Conservation (phyloP, 2,888 invertebrate genomes). For the Physocephala rufipes region DNA sequence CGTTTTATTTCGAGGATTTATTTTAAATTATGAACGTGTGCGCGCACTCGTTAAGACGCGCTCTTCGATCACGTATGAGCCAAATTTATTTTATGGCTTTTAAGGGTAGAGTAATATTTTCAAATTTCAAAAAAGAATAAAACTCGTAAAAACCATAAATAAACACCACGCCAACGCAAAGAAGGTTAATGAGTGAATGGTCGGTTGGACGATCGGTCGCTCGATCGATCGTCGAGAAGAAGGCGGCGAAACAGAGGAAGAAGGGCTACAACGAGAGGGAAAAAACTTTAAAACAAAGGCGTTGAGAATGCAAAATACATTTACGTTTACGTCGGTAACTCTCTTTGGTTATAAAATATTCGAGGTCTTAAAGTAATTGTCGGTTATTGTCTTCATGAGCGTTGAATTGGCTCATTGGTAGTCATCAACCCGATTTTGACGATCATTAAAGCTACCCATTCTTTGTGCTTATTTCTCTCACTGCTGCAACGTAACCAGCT, state of each 20-base stretch:
- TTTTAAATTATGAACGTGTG: background rate
- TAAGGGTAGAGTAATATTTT: background rate
- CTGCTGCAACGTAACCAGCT: background rate
- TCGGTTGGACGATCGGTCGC: too few relatives aligned
- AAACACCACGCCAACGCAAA: background rate
- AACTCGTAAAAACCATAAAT: background rate
- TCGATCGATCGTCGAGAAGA: too few relatives aligned
- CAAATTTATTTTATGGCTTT: constrained; percentile 14
- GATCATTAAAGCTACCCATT: constrained; percentile 7
- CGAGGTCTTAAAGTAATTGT: too few relatives aligned
- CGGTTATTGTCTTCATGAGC: too few relatives aligned
- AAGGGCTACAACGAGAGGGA: too few relatives aligned
- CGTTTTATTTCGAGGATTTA: background rate
- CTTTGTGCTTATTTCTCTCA: background rate
- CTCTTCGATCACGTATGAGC: constrained; percentile 6
- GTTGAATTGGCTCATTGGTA: background rate
- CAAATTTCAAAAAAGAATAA: background rate
- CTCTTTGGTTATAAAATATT: background rate
- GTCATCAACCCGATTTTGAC: background rate
- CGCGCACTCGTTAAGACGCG: background rate
- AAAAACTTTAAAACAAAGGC: background rate
- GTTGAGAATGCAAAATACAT: constrained; percentile 1
- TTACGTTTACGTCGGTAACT: background rate
- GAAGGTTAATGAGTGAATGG: too few relatives aligned
- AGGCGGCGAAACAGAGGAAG: too few relatives aligned